These are phyloP conservation scores for Gallinago stenura DNA, from an alignment of 2,797 vertebrate genomes.

Conservation along the genomic window DNA sequence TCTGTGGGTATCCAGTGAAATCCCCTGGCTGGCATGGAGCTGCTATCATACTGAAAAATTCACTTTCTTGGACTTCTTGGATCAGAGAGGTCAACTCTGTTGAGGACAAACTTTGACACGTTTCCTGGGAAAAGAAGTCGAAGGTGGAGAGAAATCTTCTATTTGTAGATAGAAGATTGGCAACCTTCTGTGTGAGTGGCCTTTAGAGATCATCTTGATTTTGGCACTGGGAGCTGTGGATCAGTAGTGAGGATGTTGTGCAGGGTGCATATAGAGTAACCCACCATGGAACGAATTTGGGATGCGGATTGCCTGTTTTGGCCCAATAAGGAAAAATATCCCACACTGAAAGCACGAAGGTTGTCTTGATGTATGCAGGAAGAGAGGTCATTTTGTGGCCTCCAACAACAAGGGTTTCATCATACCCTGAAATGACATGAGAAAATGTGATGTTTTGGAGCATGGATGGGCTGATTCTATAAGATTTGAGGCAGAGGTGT, in stretches of 20 bases:
- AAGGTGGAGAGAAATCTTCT: not conserved
- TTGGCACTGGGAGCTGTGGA: not conserved
- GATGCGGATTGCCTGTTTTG: not conserved
- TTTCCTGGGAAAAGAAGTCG: not conserved
- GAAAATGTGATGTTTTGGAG: not conserved
- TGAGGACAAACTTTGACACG: not conserved
- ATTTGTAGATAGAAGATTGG: not conserved
- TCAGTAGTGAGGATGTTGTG: not conserved
- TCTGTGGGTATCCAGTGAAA: not conserved
- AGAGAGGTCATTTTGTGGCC: not conserved
- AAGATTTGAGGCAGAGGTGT: not conserved
- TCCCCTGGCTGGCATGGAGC: not conserved
- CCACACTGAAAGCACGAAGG: accelerated
- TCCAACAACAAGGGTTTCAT: not conserved
- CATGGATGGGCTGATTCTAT: not conserved
- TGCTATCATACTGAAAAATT: not conserved
- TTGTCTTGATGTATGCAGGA: not conserved
- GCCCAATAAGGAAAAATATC: not conserved
- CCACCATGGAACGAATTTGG: not conserved
- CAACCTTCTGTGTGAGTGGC: not conserved
- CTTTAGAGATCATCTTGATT: not conserved
- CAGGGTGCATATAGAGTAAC: not conserved
- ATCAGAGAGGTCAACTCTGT: not conserved
- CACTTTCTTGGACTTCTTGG: not conserved
- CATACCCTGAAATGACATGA: not conserved